phyloP scores from a whole-genome alignment of 2,888 invertebrate genomes.

The Philopedon plagiatum region DNA sequence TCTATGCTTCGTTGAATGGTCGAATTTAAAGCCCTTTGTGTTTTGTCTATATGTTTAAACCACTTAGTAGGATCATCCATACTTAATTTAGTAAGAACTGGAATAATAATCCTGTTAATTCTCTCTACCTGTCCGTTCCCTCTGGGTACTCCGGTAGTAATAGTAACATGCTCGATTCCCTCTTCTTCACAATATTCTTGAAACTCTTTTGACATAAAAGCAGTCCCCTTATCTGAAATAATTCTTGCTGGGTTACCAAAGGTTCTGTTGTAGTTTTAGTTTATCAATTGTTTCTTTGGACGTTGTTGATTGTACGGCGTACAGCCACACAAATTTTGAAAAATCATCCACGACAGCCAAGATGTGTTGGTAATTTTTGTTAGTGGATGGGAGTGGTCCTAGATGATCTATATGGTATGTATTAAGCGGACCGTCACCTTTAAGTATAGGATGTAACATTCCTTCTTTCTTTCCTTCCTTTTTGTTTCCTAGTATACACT shows the following conservation, averaged over 20 bases:
- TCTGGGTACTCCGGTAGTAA: slow-evolving; percentile 60
- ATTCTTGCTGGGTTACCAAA: slow-evolving; percentile 64
- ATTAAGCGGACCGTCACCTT: slow-evolving; percentile 51
- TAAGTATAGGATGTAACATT: slow-evolving; percentile 53
- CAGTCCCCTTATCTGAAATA: slow-evolving; percentile 61
- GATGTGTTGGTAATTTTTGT: slow-evolving; percentile 58
- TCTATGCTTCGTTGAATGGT: slow-evolving; percentile 52
- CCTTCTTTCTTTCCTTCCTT: slow-evolving; percentile 59
- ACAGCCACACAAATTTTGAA: slow-evolving; percentile 59
- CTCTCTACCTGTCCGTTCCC: slow-evolving; percentile 63
- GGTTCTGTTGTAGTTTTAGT: slow-evolving; percentile 54
- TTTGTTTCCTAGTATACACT: slow-evolving; percentile 56
- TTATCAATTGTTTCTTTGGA: slow-evolving; percentile 54
- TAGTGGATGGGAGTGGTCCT: slow-evolving; percentile 54
- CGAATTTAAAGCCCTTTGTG: slow-evolving; percentile 54
- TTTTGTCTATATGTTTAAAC: slow-evolving; percentile 50
- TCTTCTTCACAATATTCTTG: slow-evolving; percentile 61
- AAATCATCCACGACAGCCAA: too few species aligned
- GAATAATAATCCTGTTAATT: slow-evolving; percentile 47
- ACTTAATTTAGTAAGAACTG: slow-evolving; percentile 38
- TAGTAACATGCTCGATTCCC: slow-evolving; percentile 59
- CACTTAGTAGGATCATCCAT: slow-evolving; percentile 42
- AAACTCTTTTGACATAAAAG: slow-evolving; percentile 63
- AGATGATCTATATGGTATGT: slow-evolving; percentile 58
- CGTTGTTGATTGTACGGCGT: slow-evolving; percentile 58